Conservation (phyloP, 1,140 invertebrate species). For the Ctenoplectra terminalis region DNA sequence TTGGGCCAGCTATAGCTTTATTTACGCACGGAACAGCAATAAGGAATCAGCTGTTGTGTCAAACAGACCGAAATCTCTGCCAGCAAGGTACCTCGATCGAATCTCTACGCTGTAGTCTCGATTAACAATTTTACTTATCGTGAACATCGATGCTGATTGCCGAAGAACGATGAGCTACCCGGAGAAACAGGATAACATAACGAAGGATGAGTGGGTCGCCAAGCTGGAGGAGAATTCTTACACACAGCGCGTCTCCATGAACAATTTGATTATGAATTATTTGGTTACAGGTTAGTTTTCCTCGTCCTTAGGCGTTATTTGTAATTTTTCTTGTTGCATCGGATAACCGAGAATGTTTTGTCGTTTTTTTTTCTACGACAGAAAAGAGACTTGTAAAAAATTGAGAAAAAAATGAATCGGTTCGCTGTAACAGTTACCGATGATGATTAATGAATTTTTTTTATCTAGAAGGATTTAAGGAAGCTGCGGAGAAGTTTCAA, state of each 20-base stretch:
- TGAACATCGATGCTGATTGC: constrained; percentile 29
- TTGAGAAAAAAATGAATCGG: no score
- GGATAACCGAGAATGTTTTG: no score
- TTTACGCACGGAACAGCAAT: constrained; percentile 1
- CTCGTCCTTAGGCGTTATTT: no score
- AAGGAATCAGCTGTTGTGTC: constrained; percentile 47
- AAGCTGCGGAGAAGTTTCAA: constrained; percentile 98
- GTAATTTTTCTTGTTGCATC: no score
- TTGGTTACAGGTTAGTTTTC: constrained; percentile 94
- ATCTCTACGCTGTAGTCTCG: background rate
- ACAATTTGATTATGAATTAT: constrained; percentile 99
- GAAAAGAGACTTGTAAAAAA: no score
- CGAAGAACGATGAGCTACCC: constrained; percentile 75
- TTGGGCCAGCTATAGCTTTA: background rate
- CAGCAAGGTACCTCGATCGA: background rate
- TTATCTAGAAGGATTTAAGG: constrained; percentile 95
- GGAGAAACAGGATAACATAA: constrained; percentile 77
- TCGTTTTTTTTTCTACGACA: no score
- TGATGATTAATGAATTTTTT: background rate
- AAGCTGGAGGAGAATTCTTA: constrained; percentile 88
- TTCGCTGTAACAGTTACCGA: no score
- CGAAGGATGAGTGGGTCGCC: constrained; percentile 80
- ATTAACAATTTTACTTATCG: background rate
- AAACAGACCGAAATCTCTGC: background rate
- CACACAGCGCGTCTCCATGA: constrained; percentile 95